Base-by-base conservation (phyloP, 2,888 invertebrate genomes). In the Caenorhabditis sp. region DNA sequence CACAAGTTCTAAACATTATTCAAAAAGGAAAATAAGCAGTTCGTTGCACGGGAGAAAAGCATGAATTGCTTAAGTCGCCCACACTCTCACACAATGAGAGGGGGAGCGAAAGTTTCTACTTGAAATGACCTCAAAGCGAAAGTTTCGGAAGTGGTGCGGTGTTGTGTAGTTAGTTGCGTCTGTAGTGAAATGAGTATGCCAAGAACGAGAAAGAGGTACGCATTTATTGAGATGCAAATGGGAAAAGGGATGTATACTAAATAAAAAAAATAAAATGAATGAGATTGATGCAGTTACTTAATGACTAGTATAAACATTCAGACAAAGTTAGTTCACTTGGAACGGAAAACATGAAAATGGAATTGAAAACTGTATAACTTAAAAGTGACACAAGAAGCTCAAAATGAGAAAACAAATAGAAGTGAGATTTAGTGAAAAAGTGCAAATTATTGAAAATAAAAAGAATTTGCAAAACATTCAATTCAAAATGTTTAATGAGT, bases 21-120 rank as follows among this genome's bases (percentile, higher is more conserved):
- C n/a, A n/a, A n/a, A n/a, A n/a, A n/a, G n/a, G n/a, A n/a, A n/a
- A n/a, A n/a, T n/a, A n/a, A n/a, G n/a, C n/a, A 15, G 40, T 15
- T 15, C 13, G 6, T 15, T n/a, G n/a, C n/a, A 3, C 40, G 13
- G 40, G 40, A 40, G 40, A n/a, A n/a, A n/a, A n/a, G n/a, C n/a
- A n/a, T n/a, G 47, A 47, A 47, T 47, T 18, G 11, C 47, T 47
- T n/a, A 47, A 18, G 47, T 13, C 40, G 6, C 28, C 28, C 15
- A 2, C 13, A 24, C 28, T 40, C 56, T 44, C 62, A 64, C 32
- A 62, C 55, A 71, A 55, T 71, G 62, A 62, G 55, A 32, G 47
- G 56, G n/a, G n/a, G n/a, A n/a, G n/a, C n/a, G n/a, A n/a, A 71
- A 71, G 62, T 71, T 51, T 55, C 62, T 71, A 62, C 71, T 72